phyloP scores from a whole-genome alignment of 2,888 invertebrate species.

The Amiota minor region DNA sequence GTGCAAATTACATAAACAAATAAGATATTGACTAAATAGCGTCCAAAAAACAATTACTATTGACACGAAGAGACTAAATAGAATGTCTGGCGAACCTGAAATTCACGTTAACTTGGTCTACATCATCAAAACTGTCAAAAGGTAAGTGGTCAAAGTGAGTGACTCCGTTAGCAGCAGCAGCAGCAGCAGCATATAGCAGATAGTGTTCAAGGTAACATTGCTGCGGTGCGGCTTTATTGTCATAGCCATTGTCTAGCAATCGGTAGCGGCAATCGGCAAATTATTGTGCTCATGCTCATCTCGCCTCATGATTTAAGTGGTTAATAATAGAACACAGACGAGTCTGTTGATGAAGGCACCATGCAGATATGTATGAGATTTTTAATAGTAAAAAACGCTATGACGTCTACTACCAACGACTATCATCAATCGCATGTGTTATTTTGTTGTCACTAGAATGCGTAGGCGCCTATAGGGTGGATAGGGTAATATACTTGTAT shows the following conservation, averaged over 20 bases:
- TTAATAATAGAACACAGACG: slow-evolving; percentile 19
- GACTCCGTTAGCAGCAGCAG: background rate
- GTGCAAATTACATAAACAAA: slow-evolving; percentile 24
- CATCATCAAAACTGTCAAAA: background rate
- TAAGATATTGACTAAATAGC: background rate
- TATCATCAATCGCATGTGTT: slow-evolving; percentile 21
- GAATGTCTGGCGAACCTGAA: slow-evolving; percentile 12
- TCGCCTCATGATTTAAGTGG: slow-evolving; percentile 13
- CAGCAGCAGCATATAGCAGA: background rate
- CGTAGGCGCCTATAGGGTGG: slow-evolving; percentile 42
- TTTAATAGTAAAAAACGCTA: too few relatives aligned
- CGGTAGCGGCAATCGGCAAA: background rate
- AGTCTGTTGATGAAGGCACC: background rate
- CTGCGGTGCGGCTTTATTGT: too few relatives aligned
- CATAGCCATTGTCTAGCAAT: background rate
- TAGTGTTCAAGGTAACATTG: slow-evolving; percentile 21
- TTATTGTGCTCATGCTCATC: background rate
- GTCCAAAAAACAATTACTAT: slow-evolving; percentile 10
- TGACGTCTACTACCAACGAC: background rate
- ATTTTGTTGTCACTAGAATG: slow-evolving; percentile 41
- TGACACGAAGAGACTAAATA: too few relatives aligned
- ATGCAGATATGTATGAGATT: too few relatives aligned
- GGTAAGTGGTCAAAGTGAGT: background rate
- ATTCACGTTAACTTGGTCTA: background rate
- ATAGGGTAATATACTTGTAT: slow-evolving; percentile 10